A percentile compares a stretch with the other conserved stretches of the same genome.
These are phyloP conservation scores for Xenopus borealis DNA, from an alignment of 2,113 vertebrate genomes.

Conservation along the genomic window DNA sequence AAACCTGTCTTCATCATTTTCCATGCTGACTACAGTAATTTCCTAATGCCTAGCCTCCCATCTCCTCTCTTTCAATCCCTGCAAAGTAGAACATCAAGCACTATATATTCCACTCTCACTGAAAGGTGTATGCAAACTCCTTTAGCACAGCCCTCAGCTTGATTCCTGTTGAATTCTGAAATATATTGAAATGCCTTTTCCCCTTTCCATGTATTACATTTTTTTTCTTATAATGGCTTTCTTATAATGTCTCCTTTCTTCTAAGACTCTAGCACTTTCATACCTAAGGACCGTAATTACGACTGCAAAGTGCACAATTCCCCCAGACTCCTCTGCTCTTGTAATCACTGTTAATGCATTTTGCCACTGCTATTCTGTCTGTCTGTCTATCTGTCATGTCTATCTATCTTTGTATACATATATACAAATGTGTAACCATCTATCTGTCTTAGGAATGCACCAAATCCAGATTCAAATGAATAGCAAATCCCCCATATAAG, in stretches of 20 bases:
- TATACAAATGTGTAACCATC: too few relatives aligned
- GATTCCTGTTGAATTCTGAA: background rate
- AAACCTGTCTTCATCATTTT: constrained; percentile 25
- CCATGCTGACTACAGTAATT: constrained; percentile 37
- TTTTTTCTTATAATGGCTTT: background rate
- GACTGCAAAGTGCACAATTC: too few relatives aligned
- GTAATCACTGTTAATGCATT: background rate
- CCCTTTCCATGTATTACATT: background rate
- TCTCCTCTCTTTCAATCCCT: constrained; percentile 3
- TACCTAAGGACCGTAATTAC: background rate
- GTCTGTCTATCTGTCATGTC: background rate
- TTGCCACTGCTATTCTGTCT: background rate
- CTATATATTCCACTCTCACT: constrained; percentile 3
- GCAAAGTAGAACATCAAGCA: constrained; percentile 23
- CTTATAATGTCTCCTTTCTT: background rate
- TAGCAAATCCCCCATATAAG: too few relatives aligned
- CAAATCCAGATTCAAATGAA: too few relatives aligned
- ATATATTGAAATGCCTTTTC: background rate
- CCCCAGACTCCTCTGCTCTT: background rate
- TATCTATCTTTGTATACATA: background rate
- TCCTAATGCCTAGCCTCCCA: constrained; percentile 4
- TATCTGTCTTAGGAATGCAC: too few relatives aligned
- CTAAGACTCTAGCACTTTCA: background rate
- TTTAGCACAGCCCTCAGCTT: background rate
- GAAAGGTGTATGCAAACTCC: constrained; percentile 5